Conservation (phyloP, 1,140 invertebrate species). For the Pogonognathellus flavescens region DNA sequence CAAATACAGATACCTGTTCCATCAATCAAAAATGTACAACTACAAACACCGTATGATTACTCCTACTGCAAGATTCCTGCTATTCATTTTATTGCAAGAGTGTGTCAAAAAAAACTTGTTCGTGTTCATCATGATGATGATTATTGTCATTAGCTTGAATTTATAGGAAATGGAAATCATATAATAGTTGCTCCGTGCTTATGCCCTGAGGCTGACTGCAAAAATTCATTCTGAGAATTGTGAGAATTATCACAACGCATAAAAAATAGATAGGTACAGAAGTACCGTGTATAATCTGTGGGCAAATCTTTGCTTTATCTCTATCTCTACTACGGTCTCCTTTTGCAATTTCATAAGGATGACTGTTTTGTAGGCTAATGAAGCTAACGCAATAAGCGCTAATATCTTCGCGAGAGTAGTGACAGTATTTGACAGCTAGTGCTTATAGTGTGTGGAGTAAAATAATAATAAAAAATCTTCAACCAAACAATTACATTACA, state of each 20-base stretch:
- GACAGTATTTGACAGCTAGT: too few relatives aligned
- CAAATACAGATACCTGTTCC: not conserved
- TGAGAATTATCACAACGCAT: too few relatives aligned
- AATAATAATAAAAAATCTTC: too few relatives aligned
- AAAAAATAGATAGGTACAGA: not conserved
- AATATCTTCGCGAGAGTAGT: too few relatives aligned
- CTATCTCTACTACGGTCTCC: too few relatives aligned
- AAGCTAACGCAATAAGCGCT: too few relatives aligned
- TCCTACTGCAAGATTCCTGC: not conserved
- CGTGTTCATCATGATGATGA: conserved; percentile 16
- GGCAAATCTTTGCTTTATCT: too few relatives aligned
- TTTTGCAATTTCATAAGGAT: too few relatives aligned
- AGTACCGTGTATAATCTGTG: not conserved
- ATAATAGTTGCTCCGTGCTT: not conserved
- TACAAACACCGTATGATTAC: not conserved
- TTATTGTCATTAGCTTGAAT: conserved; percentile 20
- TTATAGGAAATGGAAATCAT: conserved; percentile 21
- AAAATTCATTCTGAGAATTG: too few relatives aligned
- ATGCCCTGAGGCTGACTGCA: not conserved
- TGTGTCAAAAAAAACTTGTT: not conserved
- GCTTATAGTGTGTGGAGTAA: too few relatives aligned
- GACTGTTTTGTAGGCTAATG: too few relatives aligned
- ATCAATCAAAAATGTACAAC: not conserved
- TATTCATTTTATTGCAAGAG: not conserved
- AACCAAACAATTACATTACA: too few relatives aligned